phyloP scores from a whole-genome alignment of 2,113 vertebrate species.

The Cavia porcellus region DNA sequence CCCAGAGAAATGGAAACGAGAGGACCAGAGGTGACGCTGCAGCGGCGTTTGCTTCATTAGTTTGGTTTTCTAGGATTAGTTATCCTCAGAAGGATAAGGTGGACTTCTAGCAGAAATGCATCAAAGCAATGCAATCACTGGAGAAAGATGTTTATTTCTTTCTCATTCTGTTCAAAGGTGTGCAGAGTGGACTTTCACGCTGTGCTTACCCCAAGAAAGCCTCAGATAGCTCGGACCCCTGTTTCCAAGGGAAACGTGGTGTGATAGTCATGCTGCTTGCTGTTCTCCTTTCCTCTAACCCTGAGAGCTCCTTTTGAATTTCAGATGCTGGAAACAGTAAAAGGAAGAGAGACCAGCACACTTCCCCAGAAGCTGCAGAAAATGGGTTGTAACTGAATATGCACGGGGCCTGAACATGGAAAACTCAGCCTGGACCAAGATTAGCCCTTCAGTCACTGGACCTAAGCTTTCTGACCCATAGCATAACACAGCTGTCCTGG shows the following conservation, averaged over 20 bases:
- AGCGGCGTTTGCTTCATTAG: neutral
- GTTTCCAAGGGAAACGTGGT: neutral
- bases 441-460: neutral
- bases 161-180: neutral
- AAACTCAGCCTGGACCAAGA: neutral
- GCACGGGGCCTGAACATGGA: neutral
- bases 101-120: neutral
- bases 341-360: neutral
- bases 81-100: slow-evolving; percentile 31
- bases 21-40: neutral
- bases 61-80: slow-evolving; percentile 35
- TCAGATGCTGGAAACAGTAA: neutral
- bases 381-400: neutral
- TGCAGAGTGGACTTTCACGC: neutral
- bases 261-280: neutral
- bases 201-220: neutral
- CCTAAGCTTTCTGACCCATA: neutral
- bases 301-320: neutral
- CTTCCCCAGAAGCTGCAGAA: neutral
- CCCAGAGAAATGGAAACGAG: neutral
- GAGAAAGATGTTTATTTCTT: neutral
- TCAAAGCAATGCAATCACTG: slow-evolving; percentile 4
- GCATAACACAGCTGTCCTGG: neutral
- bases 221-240: neutral
- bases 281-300: neutral